Percentiles rank a stretch among this genome's conserved stretches.
Evolutionary conservation across 2,888 invertebrate species (phyloP).

Genomic region (Lasioglossum calceatum): DNA sequence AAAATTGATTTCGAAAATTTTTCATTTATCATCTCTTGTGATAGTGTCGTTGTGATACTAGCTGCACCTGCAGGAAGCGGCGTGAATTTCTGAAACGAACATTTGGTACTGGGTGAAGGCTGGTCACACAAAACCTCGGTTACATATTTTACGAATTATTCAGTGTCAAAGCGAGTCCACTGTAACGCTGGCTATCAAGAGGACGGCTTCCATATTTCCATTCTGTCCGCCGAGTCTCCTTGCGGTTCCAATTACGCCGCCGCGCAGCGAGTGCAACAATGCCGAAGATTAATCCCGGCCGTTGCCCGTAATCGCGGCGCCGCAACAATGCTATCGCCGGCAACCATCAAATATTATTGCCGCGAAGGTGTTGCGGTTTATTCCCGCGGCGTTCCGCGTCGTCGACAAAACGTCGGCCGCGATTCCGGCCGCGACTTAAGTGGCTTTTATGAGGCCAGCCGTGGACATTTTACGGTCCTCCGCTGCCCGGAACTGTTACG

Average conservation of each 20-base stretch:
- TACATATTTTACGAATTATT: neutral
- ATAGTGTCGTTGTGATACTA: neutral
- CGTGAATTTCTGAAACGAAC: neutral
- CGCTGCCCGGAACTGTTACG: conserved; percentile 16
- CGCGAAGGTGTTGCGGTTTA: conserved; percentile 26
- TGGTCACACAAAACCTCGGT: neutral
- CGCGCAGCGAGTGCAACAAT: conserved; percentile 7
- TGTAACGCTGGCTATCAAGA: neutral
- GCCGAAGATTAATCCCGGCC: conserved; percentile 28
- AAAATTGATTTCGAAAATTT: neutral
- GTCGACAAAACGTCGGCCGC: conserved; percentile 40
- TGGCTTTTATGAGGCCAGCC: conserved; percentile 48
- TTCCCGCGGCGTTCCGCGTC: conserved; percentile 11
- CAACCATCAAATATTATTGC: conserved; percentile 40
- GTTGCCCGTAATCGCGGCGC: conserved; percentile 1
- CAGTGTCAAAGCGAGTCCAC: neutral
- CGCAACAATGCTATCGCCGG: conserved; percentile 23
- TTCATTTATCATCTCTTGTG: neutral
- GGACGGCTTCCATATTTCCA: neutral
- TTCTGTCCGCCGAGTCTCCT: neutral
- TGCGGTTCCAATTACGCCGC: conserved; percentile 23
- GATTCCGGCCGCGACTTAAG: conserved; percentile 21
- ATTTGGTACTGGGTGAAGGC: neutral
- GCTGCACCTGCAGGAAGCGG: neutral
- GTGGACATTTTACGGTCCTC: conserved; percentile 51